Evolutionary conservation across 2,113 vertebrate genomes (phyloP).

Genomic region (Heterocephalus glaber): DNA sequence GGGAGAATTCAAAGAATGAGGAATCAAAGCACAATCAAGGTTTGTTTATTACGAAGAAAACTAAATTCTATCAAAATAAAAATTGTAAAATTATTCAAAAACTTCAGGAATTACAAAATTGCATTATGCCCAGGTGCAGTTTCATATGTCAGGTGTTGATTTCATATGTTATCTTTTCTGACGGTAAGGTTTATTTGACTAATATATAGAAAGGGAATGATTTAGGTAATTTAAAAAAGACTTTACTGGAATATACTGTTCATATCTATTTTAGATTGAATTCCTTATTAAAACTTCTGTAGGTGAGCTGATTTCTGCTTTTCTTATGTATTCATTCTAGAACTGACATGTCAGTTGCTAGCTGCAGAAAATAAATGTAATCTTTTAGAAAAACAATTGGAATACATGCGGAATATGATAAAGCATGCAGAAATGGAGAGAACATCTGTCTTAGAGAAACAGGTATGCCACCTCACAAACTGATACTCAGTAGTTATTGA

Average conservation of each 20-base stretch:
- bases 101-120: not conserved
- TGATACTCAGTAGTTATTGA: not conserved
- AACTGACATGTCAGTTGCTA: constrained; percentile 89
- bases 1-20: constrained; percentile 82
- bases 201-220: not conserved
- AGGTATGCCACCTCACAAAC: constrained; percentile 84
- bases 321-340: constrained; percentile 81
- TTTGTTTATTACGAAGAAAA: constrained; percentile 68
- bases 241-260: not conserved
- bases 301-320: constrained; percentile 60
- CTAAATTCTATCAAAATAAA: constrained; percentile 12
- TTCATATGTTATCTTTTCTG: not conserved
- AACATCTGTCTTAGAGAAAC: constrained; percentile 88
- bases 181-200: not conserved
- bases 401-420: constrained; percentile 93
- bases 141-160: not conserved
- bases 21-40: constrained; percentile 84
- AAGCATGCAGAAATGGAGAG: constrained; percentile 90
- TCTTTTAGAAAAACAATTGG: constrained; percentile 93
- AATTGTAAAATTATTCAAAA: not conserved
- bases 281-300: not conserved
- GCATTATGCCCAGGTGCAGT: not conserved
- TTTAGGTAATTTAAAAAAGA: not conserved
- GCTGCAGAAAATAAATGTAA: constrained; percentile 92
- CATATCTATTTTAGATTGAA: not conserved